phyloP scores from a whole-genome alignment of 2,113 vertebrate species.

The Platysternon megacephalum region DNA sequence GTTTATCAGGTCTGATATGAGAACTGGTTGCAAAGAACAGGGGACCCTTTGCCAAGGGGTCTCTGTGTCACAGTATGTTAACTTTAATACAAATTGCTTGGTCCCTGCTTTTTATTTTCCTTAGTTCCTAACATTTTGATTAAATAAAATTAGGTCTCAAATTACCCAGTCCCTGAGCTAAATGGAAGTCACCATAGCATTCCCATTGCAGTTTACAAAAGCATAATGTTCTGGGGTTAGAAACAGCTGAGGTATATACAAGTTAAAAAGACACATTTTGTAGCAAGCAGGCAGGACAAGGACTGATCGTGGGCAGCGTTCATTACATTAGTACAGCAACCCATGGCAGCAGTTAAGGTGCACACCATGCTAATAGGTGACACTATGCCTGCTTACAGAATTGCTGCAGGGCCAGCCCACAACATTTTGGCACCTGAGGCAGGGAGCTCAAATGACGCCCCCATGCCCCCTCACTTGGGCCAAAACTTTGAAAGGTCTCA shows the following conservation, averaged over 20 bases:
- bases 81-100: background rate
- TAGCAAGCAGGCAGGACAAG: background rate
- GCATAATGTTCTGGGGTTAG: background rate
- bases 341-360: background rate
- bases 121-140: background rate
- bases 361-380: background rate
- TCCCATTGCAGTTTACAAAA: background rate
- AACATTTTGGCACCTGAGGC: too few species aligned
- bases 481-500: too few species aligned
- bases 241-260: background rate
- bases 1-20: background rate
- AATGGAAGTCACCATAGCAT: background rate
- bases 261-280: background rate
- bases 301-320: background rate
- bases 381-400: background rate
- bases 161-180: background rate
- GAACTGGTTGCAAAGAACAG: background rate
- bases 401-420: background rate
- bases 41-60: background rate
- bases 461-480: too few species aligned
- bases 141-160: background rate
- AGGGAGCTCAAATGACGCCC: too few species aligned
- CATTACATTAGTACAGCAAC: background rate
- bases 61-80: background rate
- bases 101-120: background rate